Evolutionary conservation across 2,113 vertebrate genomes (phyloP), one percentile per base, ranked within the genome.

Genomic region (Chloebia gouldiae): DNA sequence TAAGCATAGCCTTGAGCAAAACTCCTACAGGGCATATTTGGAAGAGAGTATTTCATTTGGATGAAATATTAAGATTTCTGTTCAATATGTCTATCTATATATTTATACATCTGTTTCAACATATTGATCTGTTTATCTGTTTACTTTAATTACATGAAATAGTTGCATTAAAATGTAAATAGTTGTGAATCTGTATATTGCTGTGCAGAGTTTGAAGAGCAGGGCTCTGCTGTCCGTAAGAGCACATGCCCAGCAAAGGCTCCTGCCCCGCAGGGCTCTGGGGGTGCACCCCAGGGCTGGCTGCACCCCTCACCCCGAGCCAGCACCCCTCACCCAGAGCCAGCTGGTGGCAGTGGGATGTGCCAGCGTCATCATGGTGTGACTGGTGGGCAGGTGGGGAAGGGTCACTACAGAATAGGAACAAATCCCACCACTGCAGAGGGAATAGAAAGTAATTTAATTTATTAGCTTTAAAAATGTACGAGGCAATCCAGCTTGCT

Each of bases 1-100:
- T 97, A 97, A 98, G 97, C 98, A 98, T 98, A 98, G 98, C 98
- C 98, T 98, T 98, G 96, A 98, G 98, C 98, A 98, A 98, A 98
- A 98, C 86, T 98, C 98, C 97, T 98, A 97, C 44, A 60, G 97
- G 98, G 97, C 96, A 94, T 97, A 98, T 98, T 97, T 97, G 97
- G 98, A 97, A 98, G 96, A 93, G 93, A 95, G 95, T 87, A 95
- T 97, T 98, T 98, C 98, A 98, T 98, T 98, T 98, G 96, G 95
- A 98, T 97, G 94, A 96, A 97, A 97, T 98, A 98, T 96, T 96
- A 97, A 95, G 92, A 95, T 96, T 98, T 97, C 93, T 4, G 12
- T 95, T 97, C 96, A 97, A 97, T 97, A 97, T 97, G 95, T 94
- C 97, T 97, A 92, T 96, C 97, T 96, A 93, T 97, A 88, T 89